Percentiles rank a stretch among this genome's conserved stretches.
Conservation (phyloP, 2,113 vertebrate species). For the Rhinolophus sinicus region DNA sequence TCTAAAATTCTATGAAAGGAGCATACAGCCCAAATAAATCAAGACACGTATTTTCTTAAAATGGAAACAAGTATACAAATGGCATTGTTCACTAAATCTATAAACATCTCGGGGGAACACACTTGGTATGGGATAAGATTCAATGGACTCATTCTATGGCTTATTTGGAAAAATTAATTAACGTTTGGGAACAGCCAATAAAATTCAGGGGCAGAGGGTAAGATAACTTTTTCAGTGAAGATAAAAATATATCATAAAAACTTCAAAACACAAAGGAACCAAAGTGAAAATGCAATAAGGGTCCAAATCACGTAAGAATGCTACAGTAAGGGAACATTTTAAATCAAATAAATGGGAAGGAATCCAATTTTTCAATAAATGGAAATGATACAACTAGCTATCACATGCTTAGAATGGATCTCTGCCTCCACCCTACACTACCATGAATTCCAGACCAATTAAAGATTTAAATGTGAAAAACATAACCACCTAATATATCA, state of each 20-base stretch:
- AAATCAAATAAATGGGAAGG: constrained; percentile 5
- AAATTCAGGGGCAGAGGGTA: not conserved
- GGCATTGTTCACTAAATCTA: not conserved
- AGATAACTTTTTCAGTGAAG: not conserved
- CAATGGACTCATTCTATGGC: not conserved
- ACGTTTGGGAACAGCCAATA: not conserved
- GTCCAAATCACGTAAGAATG: not conserved
- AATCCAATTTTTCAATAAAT: constrained; percentile 30
- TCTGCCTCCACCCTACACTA: not conserved
- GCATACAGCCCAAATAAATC: not conserved
- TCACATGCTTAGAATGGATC: not conserved
- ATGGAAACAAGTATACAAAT: not conserved
- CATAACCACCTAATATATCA: not conserved
- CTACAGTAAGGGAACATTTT: not conserved
- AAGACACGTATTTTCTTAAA: not conserved
- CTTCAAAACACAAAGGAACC: constrained; percentile 12
- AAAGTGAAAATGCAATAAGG: not conserved
- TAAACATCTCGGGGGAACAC: not conserved
- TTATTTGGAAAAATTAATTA: not conserved
- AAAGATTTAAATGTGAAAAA: constrained; percentile 25
- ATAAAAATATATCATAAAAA: constrained; percentile 65
- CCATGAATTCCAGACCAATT: constrained; percentile 17
- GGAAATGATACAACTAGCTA: constrained; percentile 7
- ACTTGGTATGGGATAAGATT: not conserved
- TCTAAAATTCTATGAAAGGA: not conserved